These are phyloP conservation scores for Diglossa brunneiventris DNA, from an alignment of 2,113 vertebrate species.

Conservation along the genomic window DNA sequence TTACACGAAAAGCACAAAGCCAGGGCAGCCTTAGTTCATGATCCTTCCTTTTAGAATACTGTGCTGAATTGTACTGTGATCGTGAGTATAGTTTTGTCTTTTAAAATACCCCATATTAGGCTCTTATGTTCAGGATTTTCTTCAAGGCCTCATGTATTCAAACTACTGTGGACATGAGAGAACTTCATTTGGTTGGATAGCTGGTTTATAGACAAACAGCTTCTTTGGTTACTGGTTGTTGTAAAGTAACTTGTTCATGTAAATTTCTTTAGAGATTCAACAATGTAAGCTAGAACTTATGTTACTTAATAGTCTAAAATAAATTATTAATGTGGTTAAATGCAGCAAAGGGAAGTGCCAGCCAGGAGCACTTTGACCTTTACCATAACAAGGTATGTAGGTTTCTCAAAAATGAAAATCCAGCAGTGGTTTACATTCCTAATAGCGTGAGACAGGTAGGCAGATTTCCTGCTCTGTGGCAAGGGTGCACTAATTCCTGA, in stretches of 20 bases:
- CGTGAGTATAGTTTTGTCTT: neutral
- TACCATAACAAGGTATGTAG: fast-evolving
- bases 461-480: neutral
- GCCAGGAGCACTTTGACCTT: neutral
- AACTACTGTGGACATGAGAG: neutral
- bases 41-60: neutral
- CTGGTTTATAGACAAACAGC: neutral
- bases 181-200: neutral
- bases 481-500: neutral
- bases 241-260: neutral
- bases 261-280: neutral
- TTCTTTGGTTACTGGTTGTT: neutral
- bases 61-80: neutral
- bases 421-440: neutral
- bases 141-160: neutral
- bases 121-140: neutral
- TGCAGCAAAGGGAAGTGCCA: neutral
- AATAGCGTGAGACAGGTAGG: neutral
- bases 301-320: neutral
- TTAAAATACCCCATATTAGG: neutral
- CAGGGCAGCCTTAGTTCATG: neutral
- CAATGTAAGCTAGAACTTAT: neutral
- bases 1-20: neutral
- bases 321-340: neutral
- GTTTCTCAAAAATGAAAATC: neutral